These are phyloP conservation scores for Crotalus adamanteus DNA, from an alignment of 2,797 vertebrate species.

Conservation along the genomic window DNA sequence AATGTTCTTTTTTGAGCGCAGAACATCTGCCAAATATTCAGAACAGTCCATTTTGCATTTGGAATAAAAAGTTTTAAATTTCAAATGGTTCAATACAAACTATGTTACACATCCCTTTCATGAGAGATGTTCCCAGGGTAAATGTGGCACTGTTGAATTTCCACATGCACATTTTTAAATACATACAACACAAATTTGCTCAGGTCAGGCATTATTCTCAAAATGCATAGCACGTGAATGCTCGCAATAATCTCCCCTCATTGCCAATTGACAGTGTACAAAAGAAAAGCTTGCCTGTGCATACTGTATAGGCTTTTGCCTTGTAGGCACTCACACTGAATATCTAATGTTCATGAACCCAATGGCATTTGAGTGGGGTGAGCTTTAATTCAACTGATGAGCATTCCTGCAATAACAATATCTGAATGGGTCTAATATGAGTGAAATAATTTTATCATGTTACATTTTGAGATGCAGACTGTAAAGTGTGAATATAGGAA, in stretches of 20 bases:
- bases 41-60: neutral
- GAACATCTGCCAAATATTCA: neutral
- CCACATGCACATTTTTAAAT: neutral
- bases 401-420: neutral
- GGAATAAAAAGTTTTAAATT: neutral
- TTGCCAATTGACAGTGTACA: neutral
- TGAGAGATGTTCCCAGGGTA: neutral
- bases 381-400: neutral
- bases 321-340: neutral
- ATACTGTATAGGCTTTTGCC: neutral
- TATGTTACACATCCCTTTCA: neutral
- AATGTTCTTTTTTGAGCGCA: neutral
- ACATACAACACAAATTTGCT: neutral
- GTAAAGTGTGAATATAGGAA: neutral
- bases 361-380: neutral
- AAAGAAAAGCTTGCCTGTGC: neutral
- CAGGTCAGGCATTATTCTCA: neutral
- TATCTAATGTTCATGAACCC: neutral
- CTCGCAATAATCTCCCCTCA: neutral
- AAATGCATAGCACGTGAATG: neutral
- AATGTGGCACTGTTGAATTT: neutral
- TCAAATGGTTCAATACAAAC: neutral
- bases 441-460: neutral
- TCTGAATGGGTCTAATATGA: neutral
- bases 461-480: neutral